Conservation (phyloP, 2,113 vertebrate species). For the Pterocles gutturalis region DNA sequence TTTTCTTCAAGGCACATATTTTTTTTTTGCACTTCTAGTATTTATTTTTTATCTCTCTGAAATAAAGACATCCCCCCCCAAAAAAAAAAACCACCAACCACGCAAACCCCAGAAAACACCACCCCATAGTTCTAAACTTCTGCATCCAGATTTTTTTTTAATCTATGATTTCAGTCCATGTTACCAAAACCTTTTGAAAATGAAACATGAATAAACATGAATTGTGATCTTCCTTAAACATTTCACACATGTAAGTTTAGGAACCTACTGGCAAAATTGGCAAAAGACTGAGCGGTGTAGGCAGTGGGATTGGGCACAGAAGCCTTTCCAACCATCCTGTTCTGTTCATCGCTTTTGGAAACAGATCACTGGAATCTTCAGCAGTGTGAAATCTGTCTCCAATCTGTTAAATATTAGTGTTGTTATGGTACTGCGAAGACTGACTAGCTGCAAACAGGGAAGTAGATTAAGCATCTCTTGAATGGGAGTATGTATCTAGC, state of each 20-base stretch:
- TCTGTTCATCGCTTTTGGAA: neutral
- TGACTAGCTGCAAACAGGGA: neutral
- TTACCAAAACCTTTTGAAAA: neutral
- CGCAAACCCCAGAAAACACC: neutral
- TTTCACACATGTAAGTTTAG: neutral
- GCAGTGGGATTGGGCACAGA: neutral
- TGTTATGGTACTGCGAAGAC: neutral
- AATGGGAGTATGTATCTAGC: neutral
- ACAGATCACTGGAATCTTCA: neutral
- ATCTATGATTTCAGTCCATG: neutral
- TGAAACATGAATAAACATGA: neutral
- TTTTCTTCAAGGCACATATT: neutral
- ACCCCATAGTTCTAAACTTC: neutral
- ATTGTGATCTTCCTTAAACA: neutral
- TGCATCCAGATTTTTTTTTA: neutral
- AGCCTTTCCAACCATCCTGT: neutral
- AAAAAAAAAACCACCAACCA: neutral
- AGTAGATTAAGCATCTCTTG: neutral
- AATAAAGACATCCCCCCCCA: neutral
- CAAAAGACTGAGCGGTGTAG: neutral
- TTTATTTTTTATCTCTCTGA: neutral
- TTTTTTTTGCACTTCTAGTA: neutral
- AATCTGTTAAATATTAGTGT: neutral
- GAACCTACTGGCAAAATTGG: neutral
- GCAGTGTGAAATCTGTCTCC: neutral